Evolutionary conservation across 2,888 invertebrate genomes (phyloP).

Genomic region (Drosophila tanythrix): DNA sequence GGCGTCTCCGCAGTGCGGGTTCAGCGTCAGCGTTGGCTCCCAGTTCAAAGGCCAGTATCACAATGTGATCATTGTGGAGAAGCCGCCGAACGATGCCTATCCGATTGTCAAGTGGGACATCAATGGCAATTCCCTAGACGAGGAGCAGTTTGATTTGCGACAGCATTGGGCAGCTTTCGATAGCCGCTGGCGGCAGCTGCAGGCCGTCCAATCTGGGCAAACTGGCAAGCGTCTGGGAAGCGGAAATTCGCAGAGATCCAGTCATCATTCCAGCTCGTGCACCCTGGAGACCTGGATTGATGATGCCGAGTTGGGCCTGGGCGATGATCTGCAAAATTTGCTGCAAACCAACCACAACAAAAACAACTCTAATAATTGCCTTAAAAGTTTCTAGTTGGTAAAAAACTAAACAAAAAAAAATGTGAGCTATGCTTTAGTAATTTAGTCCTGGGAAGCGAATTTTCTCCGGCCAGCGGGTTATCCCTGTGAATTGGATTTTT

Average conservation of each 20-base stretch:
- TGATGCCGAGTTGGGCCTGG: conserved; percentile 71
- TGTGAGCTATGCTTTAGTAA: neutral
- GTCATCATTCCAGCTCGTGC: conserved; percentile 83
- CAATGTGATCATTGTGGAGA: conserved; percentile 78
- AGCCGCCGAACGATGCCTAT: conserved; percentile 75
- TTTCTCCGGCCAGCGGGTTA: conserved; percentile 6
- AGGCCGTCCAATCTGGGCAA: conserved; percentile 26
- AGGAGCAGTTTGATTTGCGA: conserved; percentile 68
- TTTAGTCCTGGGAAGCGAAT: neutral
- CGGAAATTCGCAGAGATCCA: conserved; percentile 76
- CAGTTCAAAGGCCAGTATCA: conserved; percentile 78
- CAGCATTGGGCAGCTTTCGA: conserved; percentile 76
- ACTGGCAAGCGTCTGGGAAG: conserved; percentile 59
- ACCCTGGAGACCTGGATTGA: conserved; percentile 85
- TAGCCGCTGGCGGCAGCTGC: conserved; percentile 72
- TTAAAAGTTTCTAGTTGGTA: conserved; percentile 68
- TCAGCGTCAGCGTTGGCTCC: conserved; percentile 81
- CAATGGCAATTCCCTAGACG: conserved; percentile 83
- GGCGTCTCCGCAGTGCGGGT: conserved; percentile 47
- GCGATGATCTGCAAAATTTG: conserved; percentile 57
- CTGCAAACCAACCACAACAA: conserved; percentile 40
- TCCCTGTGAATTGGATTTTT: neutral
- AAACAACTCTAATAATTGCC: conserved; percentile 71
- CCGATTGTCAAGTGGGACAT: conserved; percentile 83
- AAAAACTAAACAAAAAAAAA: neutral